Evolutionary conservation across 2,888 invertebrate species (phyloP).

Genomic region (Lasioglossum villosulum): DNA sequence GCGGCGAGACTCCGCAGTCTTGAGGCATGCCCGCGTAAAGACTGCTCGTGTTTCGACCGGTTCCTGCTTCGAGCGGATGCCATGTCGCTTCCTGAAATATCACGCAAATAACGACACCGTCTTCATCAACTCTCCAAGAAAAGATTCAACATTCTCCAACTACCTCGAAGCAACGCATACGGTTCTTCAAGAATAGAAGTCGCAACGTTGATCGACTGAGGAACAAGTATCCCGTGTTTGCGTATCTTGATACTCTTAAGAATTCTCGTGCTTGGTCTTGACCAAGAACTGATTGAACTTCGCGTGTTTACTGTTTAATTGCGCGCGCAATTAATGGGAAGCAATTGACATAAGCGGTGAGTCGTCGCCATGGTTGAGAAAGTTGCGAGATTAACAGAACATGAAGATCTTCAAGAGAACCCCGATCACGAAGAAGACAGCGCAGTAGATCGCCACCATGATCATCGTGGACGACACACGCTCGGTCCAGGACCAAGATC

Average conservation of each 20-base stretch:
- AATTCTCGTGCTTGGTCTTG: neutral
- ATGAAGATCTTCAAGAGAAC: constrained; percentile 80
- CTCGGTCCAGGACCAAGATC: constrained; percentile 1
- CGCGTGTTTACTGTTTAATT: neutral
- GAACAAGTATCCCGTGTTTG: neutral
- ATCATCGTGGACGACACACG: constrained; percentile 72
- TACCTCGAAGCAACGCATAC: constrained; percentile 2
- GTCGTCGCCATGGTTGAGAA: neutral
- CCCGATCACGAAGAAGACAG: constrained; percentile 81
- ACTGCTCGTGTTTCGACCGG: constrained; percentile 84
- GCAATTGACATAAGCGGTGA: neutral
- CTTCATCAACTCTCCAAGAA: neutral
- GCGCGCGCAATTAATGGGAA: neutral
- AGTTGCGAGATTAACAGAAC: constrained; percentile 71
- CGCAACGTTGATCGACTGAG: neutral
- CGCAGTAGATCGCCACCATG: constrained; percentile 82
- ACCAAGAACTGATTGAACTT: neutral
- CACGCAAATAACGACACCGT: neutral
- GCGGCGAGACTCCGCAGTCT: constrained; percentile 81
- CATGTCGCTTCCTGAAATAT: constrained; percentile 83
- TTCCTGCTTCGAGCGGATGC: constrained; percentile 83
- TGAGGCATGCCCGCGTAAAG: constrained; percentile 78
- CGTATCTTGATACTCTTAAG: too few species aligned
- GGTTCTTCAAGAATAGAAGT: neutral
- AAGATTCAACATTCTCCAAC: neutral